These are phyloP conservation scores for Typhlomys cinereus DNA, from an alignment of 2,113 vertebrate species.

Conservation along the genomic window DNA sequence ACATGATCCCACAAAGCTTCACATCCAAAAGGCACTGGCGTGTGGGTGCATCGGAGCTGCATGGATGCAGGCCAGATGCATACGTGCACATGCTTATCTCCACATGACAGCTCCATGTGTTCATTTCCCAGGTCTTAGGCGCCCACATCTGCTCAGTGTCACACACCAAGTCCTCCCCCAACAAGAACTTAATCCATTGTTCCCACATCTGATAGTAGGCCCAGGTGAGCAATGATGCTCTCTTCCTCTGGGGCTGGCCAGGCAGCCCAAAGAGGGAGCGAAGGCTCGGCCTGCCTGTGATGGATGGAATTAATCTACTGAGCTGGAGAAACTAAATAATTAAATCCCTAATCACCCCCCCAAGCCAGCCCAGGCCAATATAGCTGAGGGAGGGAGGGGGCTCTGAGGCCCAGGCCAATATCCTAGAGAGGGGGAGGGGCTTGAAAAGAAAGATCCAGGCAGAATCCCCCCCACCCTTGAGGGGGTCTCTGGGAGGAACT, in stretches of 20 bases:
- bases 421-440: constrained; percentile 46
- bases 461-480: constrained; percentile 45
- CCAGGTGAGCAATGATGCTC: constrained; percentile 71
- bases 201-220: constrained; percentile 62
- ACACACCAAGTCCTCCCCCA: constrained; percentile 56
- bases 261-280: constrained; percentile 69
- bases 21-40: neutral
- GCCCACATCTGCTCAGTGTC: constrained; percentile 47
- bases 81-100: neutral
- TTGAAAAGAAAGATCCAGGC: constrained; percentile 20
- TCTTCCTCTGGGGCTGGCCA: constrained; percentile 70
- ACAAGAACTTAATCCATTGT: constrained; percentile 68
- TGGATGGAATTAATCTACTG: constrained; percentile 83
- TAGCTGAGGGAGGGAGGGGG: constrained; percentile 70
- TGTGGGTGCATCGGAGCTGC: neutral
- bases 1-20: neutral
- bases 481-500: neutral
- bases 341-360: constrained; percentile 82
- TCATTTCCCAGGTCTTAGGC: constrained; percentile 2
- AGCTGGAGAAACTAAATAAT: constrained; percentile 81
- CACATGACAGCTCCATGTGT: neutral
- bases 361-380: constrained; percentile 79
- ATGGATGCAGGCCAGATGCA: neutral
- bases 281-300: constrained; percentile 73
- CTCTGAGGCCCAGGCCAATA: constrained; percentile 79